Percentiles rank a stretch among this genome's conserved stretches.
These are phyloP conservation scores for Cataglyphis cursor DNA, from an alignment of 2,888 invertebrate genomes.

Conservation along the genomic window DNA sequence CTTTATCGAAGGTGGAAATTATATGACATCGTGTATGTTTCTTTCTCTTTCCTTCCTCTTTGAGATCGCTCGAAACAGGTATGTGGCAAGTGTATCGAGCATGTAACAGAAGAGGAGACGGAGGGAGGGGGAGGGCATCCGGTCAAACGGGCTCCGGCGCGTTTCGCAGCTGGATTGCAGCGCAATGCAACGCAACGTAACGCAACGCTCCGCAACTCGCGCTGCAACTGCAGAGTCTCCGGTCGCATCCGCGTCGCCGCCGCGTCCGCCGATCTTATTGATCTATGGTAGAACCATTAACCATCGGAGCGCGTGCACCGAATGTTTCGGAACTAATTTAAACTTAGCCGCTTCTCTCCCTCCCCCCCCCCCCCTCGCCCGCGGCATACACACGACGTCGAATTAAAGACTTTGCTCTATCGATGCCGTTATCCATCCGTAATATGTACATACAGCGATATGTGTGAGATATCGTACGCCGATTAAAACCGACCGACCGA, in stretches of 20 bases:
- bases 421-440: conserved; percentile 8
- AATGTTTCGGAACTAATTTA: conserved; percentile 85
- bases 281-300: conserved; percentile 78
- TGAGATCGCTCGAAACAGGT: conserved; percentile 43
- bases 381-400: conserved; percentile 68
- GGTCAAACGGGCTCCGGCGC: conserved; percentile 44
- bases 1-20: conserved; percentile 51
- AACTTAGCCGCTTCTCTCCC: conserved; percentile 78
- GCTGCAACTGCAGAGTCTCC: conserved; percentile 15
- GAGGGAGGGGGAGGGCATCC: conserved; percentile 22
- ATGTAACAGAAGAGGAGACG: conserved; percentile 17
- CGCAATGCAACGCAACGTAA: not conserved
- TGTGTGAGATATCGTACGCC: not conserved
- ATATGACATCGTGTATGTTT: conserved; percentile 26
- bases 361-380: conserved; percentile 29
- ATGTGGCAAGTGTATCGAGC: conserved; percentile 22
- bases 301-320: conserved; percentile 78
- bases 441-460: conserved; percentile 7
- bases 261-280: conserved; percentile 64
- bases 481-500: conserved; percentile 28
- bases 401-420: conserved; percentile 71
- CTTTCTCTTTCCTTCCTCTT: conserved; percentile 18
- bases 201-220: conserved; percentile 1
- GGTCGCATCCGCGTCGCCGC: conserved; percentile 30
- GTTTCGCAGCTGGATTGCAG: conserved; percentile 44